Percentiles rank a stretch among this genome's conserved stretches.
phyloP scores from a whole-genome alignment of 2,888 invertebrate genomes.

The Leucophenga maculata region DNA sequence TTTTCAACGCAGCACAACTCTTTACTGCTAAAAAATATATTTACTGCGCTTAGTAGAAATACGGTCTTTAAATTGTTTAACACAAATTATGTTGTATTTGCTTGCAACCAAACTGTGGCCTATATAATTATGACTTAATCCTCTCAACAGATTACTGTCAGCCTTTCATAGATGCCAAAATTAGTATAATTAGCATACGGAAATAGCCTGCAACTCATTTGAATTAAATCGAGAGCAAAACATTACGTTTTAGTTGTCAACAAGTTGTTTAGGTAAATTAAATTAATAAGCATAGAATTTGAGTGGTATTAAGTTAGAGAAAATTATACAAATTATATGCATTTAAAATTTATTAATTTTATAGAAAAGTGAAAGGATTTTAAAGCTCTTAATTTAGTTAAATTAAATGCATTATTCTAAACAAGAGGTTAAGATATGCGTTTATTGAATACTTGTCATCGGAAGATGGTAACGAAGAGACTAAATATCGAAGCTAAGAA shows the following conservation, averaged over 20 bases:
- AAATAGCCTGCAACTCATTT: not conserved
- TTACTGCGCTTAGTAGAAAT: no score
- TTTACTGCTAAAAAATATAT: not conserved
- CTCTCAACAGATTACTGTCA: slow-evolving; percentile 16
- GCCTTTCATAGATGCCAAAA: not conserved
- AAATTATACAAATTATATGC: no score
- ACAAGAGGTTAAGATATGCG: no score
- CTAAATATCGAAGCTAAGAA: no score
- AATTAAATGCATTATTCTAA: no score
- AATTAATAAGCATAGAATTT: not conserved
- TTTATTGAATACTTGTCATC: no score
- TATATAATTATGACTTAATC: slow-evolving; percentile 20
- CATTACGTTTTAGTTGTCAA: slow-evolving; percentile 1
- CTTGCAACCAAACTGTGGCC: not conserved
- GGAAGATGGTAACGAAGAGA: no score
- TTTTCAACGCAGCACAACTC: not conserved
- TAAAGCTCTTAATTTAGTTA: no score
- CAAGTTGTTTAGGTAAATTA: slow-evolving; percentile 3
- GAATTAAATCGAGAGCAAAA: not conserved
- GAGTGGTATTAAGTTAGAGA: not conserved
- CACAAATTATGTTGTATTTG: not conserved
- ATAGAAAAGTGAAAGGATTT: no score
- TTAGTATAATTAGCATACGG: slow-evolving; percentile 15
- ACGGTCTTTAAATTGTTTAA: no score
- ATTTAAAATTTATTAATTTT: no score